These are phyloP conservation scores for Varanus komodoensis DNA, from an alignment of 2,113 vertebrate species.

Conservation along the genomic window DNA sequence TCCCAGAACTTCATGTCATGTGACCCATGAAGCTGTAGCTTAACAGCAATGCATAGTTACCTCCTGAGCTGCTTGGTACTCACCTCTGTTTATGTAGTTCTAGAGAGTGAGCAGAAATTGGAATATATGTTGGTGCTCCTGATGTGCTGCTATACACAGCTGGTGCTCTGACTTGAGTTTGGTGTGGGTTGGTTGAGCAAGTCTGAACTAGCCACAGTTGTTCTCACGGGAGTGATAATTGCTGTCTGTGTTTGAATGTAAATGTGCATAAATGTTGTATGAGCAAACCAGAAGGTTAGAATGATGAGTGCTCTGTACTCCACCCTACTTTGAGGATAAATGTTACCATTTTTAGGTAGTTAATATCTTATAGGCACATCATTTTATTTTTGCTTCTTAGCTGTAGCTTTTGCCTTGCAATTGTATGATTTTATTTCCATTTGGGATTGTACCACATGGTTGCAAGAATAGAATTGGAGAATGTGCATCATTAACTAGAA, in stretches of 20 bases:
- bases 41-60: neutral
- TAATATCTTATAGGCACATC: neutral
- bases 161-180: neutral
- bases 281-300: neutral
- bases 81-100: neutral
- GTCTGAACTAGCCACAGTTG: neutral
- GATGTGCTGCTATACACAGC: neutral
- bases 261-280: neutral
- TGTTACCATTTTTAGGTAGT: neutral
- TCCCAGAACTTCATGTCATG: neutral
- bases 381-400: neutral
- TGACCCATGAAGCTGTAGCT: neutral
- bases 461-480: conserved; percentile 8
- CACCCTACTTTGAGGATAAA: neutral
- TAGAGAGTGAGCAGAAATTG: neutral
- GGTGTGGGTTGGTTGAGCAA: neutral
- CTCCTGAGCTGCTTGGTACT: neutral
- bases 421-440: neutral
- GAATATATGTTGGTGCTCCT: neutral
- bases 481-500: neutral
- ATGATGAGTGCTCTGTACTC: neutral
- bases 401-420: neutral
- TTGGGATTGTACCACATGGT: neutral
- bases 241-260: too few relatives aligned
- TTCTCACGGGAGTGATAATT: neutral